A percentile compares a stretch with the other conserved stretches of the same genome.
Conservation (phyloP, 2,888 invertebrate genomes). For the Teleogryllus oceanicus region DNA sequence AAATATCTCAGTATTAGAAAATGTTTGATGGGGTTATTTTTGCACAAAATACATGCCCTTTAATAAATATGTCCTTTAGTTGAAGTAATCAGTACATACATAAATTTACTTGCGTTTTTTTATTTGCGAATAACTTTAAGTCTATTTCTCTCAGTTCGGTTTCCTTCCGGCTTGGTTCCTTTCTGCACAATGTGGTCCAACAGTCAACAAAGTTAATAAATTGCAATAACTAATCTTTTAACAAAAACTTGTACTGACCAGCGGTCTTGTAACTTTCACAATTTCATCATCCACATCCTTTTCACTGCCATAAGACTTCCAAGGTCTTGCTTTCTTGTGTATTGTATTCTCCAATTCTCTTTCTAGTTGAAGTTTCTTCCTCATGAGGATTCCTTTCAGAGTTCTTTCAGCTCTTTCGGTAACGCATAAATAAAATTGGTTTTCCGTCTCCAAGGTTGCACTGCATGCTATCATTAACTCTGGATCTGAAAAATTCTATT, state of each 20-base stretch:
- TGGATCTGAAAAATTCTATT: neutral
- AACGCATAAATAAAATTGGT: neutral
- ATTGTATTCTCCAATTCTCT: slow-evolving; percentile 7
- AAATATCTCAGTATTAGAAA: no score
- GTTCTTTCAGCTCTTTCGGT: neutral
- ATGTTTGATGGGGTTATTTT: no score
- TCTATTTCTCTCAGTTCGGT: no score
- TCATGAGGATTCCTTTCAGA: neutral
- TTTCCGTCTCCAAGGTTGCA: neutral
- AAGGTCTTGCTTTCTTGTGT: neutral
- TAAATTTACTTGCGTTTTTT: no score
- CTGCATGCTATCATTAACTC: neutral
- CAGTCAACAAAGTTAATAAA: no score
- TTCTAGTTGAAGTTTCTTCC: neutral
- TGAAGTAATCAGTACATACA: no score
- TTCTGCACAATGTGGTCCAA: no score
- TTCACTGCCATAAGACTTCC: neutral
- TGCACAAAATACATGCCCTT: no score
- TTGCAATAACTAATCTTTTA: no score
- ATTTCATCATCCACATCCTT: neutral
- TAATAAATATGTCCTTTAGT: no score
- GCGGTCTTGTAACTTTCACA: neutral
- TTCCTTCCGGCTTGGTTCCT: no score
- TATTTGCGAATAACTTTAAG: no score
- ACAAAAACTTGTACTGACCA: neutral